Conservation (phyloP, 2,797 vertebrate genomes). For the Pipistrellus pygmaeus region DNA sequence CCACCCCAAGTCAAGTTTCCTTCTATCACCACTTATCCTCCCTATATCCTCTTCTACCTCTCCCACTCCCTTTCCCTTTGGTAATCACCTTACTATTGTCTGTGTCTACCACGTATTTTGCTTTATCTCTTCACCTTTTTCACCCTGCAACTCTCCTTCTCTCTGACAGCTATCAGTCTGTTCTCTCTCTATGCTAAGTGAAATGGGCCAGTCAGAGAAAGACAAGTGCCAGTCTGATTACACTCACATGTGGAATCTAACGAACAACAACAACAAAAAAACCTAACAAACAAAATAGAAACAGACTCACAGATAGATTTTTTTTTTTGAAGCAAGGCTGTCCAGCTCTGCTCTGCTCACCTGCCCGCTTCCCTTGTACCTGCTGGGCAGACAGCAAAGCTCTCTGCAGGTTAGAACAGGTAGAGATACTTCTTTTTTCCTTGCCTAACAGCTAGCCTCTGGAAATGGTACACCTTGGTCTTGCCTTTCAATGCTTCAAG, state of each 20-base stretch:
- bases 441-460: constrained; percentile 76
- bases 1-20: not conserved
- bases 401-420: constrained; percentile 80
- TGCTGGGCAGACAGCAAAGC: constrained; percentile 79
- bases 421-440: constrained; percentile 79
- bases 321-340: constrained; percentile 69
- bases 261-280: not conserved
- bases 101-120: not conserved
- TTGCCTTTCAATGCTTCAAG: constrained; percentile 82
- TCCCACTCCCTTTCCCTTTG: not conserved
- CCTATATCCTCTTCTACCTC: too few species aligned
- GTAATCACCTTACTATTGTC: not conserved
- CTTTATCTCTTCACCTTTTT: not conserved
- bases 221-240: not conserved
- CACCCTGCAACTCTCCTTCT: not conserved
- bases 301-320: not conserved
- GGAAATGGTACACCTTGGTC: constrained; percentile 78
- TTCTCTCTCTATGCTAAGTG: not conserved
- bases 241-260: not conserved
- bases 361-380: constrained; percentile 70
- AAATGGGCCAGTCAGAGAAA: not conserved
- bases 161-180: not conserved
- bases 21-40: not conserved
- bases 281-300: not conserved
- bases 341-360: constrained; percentile 58